Percentiles rank a stretch among this genome's conserved stretches.
Conservation (phyloP, 2,113 vertebrate species). For the Azemiops feae region DNA sequence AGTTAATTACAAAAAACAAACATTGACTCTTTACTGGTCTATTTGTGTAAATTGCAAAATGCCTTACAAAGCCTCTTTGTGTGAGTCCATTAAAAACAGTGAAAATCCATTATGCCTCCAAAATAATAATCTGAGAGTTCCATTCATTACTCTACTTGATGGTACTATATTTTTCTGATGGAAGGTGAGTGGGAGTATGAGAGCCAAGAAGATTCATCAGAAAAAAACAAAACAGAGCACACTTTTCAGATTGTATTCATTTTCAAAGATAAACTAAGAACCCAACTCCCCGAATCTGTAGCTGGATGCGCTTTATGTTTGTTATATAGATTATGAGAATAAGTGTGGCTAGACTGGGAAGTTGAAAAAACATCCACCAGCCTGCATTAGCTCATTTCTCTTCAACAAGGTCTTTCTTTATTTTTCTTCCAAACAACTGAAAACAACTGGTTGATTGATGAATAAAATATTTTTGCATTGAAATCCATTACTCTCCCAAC, state of each 20-base stretch:
- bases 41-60: conserved; percentile 48
- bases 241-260: conserved; percentile 37
- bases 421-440: not conserved
- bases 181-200: conserved; percentile 34
- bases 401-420: not conserved
- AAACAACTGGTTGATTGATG: not conserved
- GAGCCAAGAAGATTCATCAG: conserved; percentile 19
- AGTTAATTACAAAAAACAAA: conserved; percentile 43
- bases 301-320: conserved; percentile 45
- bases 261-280: conserved; percentile 54
- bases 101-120: conserved; percentile 50
- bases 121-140: conserved; percentile 61
- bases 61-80: conserved; percentile 52
- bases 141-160: conserved; percentile 51
- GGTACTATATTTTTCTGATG: conserved; percentile 41
- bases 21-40: conserved; percentile 31
- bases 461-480: not conserved
- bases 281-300: not conserved
- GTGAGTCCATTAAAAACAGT: conserved; percentile 36
- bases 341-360: not conserved
- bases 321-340: conserved; percentile 43
- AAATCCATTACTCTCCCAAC: not conserved
- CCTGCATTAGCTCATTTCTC: not conserved
- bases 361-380: not conserved
- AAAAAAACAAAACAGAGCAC: conserved; percentile 28